Evolutionary conservation across 2,888 invertebrate species (phyloP).

Genomic region (Endotricha flammealis): DNA sequence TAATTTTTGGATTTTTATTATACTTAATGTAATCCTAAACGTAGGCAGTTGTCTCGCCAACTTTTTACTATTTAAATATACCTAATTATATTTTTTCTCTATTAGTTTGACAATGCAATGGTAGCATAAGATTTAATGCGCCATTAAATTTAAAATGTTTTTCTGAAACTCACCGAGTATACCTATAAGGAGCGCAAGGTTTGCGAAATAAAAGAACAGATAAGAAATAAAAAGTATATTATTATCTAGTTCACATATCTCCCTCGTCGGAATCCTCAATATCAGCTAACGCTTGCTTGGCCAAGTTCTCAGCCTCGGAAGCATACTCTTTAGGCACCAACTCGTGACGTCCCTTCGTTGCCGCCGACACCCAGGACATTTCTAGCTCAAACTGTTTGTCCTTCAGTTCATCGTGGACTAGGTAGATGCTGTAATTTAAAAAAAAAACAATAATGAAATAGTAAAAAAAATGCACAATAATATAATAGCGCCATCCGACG

Average conservation of each 20-base stretch:
- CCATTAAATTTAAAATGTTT: too few species aligned
- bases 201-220: constrained; percentile 17
- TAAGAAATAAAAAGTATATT: constrained; percentile 50
- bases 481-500: too few species aligned
- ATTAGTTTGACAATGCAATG: too few species aligned
- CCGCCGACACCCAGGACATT: constrained; percentile 94
- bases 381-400: constrained; percentile 97
- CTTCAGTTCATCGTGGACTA: constrained; percentile 95
- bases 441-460: constrained; percentile 1
- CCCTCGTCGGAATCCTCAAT: constrained; percentile 91
- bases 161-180: too few species aligned
- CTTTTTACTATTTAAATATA: too few species aligned
- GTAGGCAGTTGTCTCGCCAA: too few species aligned
- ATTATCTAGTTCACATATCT: constrained; percentile 80
- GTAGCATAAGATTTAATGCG: too few species aligned
- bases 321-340: constrained; percentile 87
- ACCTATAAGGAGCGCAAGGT: too few species aligned
- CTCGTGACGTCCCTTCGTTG: constrained; percentile 87
- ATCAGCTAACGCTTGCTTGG: constrained; percentile 91
- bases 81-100: too few species aligned
- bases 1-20: constrained; percentile 21
- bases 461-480: too few species aligned
- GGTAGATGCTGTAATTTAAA: constrained; percentile 83
- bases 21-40: too few species aligned
- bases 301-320: constrained; percentile 90